These are phyloP conservation scores for Lasioglossum pauxillum DNA, from an alignment of 2,888 invertebrate genomes.

Conservation along the genomic window DNA sequence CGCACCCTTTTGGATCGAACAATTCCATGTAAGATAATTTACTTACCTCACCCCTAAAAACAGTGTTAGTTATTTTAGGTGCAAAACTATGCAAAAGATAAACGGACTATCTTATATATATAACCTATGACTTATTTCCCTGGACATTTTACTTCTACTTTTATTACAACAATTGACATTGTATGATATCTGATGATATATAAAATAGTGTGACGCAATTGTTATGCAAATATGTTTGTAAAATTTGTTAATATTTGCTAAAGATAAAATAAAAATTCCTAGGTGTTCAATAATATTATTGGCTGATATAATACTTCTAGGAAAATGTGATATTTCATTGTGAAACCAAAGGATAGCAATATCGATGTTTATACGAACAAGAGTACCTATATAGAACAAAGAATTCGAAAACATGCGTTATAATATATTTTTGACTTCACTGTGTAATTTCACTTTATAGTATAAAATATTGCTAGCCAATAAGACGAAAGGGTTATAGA, in stretches of 20 bases:
- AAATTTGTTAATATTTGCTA: background rate
- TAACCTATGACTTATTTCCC: background rate
- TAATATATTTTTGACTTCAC: background rate
- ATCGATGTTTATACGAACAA: background rate
- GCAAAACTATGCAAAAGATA: background rate
- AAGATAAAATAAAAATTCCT: constrained; percentile 32
- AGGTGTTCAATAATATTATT: constrained; percentile 33
- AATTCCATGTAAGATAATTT: background rate
- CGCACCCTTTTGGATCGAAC: background rate
- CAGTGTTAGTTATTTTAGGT: background rate
- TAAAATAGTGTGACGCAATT: background rate
- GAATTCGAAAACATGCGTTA: background rate
- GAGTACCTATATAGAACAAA: background rate
- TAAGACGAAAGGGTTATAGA: constrained; percentile 30
- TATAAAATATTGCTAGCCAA: constrained; percentile 32
- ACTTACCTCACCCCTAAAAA: background rate
- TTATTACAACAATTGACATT: background rate
- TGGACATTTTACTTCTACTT: background rate
- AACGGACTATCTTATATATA: background rate
- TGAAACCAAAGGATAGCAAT: constrained; percentile 12
- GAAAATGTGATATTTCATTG: background rate
- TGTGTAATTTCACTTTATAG: background rate
- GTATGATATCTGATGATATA: background rate
- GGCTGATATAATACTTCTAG: background rate
- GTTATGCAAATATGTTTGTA: background rate